phyloP scores from a whole-genome alignment of 23 tunicate genomes.

The Trididemnum miniatum region DNA sequence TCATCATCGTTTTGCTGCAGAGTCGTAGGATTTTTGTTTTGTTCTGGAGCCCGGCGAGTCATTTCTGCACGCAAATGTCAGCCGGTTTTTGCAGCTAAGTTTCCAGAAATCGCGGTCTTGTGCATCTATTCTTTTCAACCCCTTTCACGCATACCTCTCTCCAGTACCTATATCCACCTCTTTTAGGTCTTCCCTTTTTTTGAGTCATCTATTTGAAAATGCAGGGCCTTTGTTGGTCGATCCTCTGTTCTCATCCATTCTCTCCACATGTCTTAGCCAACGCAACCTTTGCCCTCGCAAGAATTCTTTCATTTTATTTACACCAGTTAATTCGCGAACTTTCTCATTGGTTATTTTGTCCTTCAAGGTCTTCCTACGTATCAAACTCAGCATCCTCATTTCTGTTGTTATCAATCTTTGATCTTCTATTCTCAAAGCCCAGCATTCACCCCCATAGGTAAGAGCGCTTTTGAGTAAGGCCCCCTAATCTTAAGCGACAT shows the following conservation, averaged over 20 bases:
- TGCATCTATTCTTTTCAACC: slow-evolving; percentile 5
- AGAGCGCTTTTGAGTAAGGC: neutral
- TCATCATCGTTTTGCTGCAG: neutral
- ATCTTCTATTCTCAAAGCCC: slow-evolving; percentile 1
- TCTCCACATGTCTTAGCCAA: slow-evolving; percentile 10
- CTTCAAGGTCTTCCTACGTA: slow-evolving; percentile 8
- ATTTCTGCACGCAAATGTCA: slow-evolving; percentile 4
- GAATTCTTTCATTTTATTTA: neutral
- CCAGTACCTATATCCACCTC: neutral
- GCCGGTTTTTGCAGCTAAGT: slow-evolving; percentile 10
- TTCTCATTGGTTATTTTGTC: slow-evolving; percentile 12
- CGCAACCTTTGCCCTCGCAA: neutral
- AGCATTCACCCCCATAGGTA: neutral
- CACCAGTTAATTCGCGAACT: neutral
- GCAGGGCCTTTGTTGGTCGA: neutral
- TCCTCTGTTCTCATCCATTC: neutral
- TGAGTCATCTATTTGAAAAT: neutral
- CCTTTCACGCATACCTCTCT: neutral
- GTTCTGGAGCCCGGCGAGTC: neutral
- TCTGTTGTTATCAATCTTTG: slow-evolving; percentile 4
- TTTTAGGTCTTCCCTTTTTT: neutral
- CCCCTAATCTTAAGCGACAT: neutral
- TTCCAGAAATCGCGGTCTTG: neutral
- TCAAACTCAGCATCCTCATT: neutral
- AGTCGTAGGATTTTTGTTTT: neutral